Evolutionary conservation across 2,113 vertebrate genomes (phyloP).

Genomic region (Rafetus swinhoei): DNA sequence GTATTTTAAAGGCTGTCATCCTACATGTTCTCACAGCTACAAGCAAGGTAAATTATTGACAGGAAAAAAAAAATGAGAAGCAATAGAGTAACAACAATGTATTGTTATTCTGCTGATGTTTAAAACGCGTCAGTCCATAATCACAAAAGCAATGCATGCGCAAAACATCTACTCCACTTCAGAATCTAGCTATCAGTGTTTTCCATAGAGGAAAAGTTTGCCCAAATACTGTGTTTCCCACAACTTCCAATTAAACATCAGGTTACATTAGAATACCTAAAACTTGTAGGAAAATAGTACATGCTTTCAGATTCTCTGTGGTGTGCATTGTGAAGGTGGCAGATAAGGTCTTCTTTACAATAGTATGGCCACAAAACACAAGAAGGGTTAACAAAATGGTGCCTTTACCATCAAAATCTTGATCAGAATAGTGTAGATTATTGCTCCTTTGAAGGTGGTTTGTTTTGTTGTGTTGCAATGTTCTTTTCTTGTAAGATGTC

Average conservation of each 20-base stretch:
- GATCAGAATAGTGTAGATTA: not conserved
- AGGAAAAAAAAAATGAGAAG: not conserved
- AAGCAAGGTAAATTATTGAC: not conserved
- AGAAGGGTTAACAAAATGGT: not conserved
- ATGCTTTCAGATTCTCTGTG: not conserved
- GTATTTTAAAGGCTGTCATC: not conserved
- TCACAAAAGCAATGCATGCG: not conserved
- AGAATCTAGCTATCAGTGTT: not conserved
- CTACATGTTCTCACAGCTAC: not conserved
- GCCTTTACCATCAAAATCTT: not conserved
- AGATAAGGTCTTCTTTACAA: not conserved
- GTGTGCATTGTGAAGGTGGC: not conserved
- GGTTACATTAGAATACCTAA: rapidly evolving
- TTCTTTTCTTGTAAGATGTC: not conserved
- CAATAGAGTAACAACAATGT: not conserved
- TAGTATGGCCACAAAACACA: not conserved
- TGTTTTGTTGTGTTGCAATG: not conserved
- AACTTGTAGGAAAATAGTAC: not conserved
- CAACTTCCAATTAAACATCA: not conserved
- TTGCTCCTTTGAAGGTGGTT: rapidly evolving
- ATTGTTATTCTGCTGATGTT: not conserved
- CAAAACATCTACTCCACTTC: not conserved
- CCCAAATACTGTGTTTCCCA: not conserved
- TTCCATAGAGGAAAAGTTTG: not conserved
- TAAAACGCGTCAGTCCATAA: not conserved